Evolutionary conservation across 2,797 vertebrate species (phyloP), one percentile per base, ranked within the genome.

Genomic region (Parauchenoglanis punctatus): DNA sequence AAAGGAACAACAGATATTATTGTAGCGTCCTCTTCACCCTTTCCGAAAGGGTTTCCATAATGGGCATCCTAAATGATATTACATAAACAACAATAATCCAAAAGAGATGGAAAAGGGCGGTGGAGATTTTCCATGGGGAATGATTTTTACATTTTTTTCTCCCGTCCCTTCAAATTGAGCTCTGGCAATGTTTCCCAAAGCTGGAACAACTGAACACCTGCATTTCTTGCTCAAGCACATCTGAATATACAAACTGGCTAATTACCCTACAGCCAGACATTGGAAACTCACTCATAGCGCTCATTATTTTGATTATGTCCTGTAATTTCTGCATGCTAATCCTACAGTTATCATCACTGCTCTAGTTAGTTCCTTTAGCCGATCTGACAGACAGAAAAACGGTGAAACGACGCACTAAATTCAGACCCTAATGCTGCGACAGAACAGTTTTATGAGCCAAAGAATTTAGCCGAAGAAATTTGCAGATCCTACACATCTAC

Each of bases 241-340:
- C 85, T 68, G 46, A 86, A 80, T 80, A 59, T 59, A 81, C 56
- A 81, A 81, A 81, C 25, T 61, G 77, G 18, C 77, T 81, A 81
- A 81, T 81, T 81, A 81, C 44, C 56, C 18, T 7, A 7, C 8
- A 59, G 31, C 20, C 54, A 40, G 31, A 56, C 77, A 7, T 25
- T 44, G 20, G 77, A 8, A 61, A 59, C 56, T 44, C 77, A n/a
- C 31, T 15, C 31, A 17, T 44, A 61, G 77, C 1, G 35, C 56
- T 81, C 56, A 61, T 81, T 81, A 81, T 59, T 59, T 40, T 40
- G 54, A 80, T 40, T 13, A 80, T 13, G 77, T 40, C 18, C 77
- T 59, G 56, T 25, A 6, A 44, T 23, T 80, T 80, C 23, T 23
- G 77, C 59, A 25, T 25, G 11, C 18, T 35, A 13, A 49, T 77